Base-by-base conservation (phyloP, 37 sponge, comb jelly and placozoan species). In the Ephydatia muelleri region DNA sequence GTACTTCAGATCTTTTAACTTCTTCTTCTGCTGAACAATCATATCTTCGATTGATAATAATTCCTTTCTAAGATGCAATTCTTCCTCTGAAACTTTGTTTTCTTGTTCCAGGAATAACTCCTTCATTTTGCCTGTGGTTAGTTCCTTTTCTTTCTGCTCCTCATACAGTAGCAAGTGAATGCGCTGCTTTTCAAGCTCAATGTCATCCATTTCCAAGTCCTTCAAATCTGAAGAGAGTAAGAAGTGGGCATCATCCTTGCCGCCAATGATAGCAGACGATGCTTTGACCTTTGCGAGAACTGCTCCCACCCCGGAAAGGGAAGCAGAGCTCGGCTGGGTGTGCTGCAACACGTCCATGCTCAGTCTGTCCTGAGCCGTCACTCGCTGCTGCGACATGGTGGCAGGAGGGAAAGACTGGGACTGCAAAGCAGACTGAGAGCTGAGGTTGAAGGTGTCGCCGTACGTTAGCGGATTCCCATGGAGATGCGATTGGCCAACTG, bases 301-400 rank as follows among this genome's bases (percentile, higher is more conserved):
- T 28, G 37, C 11, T 71, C 66, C 23, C 2, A 80, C 78, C 11
- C 81, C 48, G 0, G 38, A 73, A 19, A 67, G 49, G 30, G 79
- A 70, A 26, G 83, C 70, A 27, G 48, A 75, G 66, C 78, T 85
- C 38, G 67, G 64, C 39, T 77, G 87, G 0, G 86, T 81, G 75
- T 84, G 79, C 67, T 68, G 72, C 79, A 74, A 66, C 34, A 91
- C 91, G 49, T 91, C 87, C 87, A 86, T 91, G 80, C 91, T 91
- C 28, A 86, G 86, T 35, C 72, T 86, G 72, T 86, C 87, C 75
- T 85, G 86, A 49, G 72, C 68, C 22, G 70, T 34, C 29, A 11
- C 25, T 35, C 19, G 43, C 57, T 84, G 76, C 68, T 74, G 75
- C 29, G 72, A 78, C 36, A 26, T 38, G 19, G 72, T 72, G 26